Percentiles rank a stretch among this genome's conserved stretches.
phyloP scores from a whole-genome alignment of 2,113 vertebrate genomes.

The Dipodomys merriami region DNA sequence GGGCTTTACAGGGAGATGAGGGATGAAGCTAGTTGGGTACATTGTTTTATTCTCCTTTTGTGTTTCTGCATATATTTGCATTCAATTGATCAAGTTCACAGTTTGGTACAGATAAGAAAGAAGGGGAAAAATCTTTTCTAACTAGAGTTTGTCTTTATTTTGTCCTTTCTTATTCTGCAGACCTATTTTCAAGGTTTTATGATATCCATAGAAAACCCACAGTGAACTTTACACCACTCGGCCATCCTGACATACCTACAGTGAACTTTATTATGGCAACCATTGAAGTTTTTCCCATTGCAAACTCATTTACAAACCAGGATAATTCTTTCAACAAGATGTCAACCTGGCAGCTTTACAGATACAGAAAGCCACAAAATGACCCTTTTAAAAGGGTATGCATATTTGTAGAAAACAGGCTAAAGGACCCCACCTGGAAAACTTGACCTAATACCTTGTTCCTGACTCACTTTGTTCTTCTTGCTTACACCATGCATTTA shows the following conservation, averaged over 20 bases:
- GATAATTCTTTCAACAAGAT: neutral
- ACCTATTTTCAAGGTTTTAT: neutral
- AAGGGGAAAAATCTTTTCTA: neutral
- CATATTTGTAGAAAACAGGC: neutral
- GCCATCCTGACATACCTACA: too few species aligned
- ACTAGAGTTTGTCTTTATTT: neutral
- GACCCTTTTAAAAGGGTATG: neutral
- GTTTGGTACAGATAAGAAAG: neutral
- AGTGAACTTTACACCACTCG: neutral
- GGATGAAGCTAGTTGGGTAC: neutral
- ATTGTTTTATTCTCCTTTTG: neutral
- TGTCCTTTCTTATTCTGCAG: neutral
- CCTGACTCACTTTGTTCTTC: neutral
- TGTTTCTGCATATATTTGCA: neutral
- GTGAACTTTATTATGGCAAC: neutral
- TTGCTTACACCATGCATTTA: neutral
- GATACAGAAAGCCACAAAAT: neutral
- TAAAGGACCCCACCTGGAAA: neutral
- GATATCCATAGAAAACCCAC: neutral
- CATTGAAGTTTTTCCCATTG: neutral
- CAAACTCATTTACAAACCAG: neutral
- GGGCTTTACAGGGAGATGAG: neutral
- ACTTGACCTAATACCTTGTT: neutral
- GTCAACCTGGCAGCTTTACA: neutral
- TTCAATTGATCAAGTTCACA: neutral